These are phyloP conservation scores for Petrocephalus schoutedeni DNA, from an alignment of 2,797 vertebrate species.

Conservation along the genomic window DNA sequence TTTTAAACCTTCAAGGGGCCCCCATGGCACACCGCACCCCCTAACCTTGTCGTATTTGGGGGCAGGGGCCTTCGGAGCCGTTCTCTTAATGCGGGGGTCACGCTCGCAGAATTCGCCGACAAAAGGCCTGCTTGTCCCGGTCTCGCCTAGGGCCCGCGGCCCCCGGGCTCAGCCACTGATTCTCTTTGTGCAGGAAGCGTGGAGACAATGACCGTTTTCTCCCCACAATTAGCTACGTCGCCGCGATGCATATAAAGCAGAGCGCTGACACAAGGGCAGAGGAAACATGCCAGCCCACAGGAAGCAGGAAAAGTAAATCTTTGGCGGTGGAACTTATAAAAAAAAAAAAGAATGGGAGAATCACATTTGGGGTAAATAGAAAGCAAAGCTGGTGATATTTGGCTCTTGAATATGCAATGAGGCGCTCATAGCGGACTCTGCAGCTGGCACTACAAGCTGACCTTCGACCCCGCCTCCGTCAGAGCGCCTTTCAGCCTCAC, in stretches of 20 bases:
- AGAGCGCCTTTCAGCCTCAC: slow-evolving; percentile 62
- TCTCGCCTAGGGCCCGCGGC: slow-evolving; percentile 49
- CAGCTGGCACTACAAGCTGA: slow-evolving; percentile 81
- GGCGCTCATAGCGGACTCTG: slow-evolving; percentile 62
- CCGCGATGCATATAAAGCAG: slow-evolving; percentile 64
- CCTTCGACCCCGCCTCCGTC: slow-evolving; percentile 66
- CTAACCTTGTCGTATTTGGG: slow-evolving; percentile 66
- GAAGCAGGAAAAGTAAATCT: not conserved
- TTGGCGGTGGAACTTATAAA: not conserved
- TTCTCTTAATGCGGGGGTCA: slow-evolving; percentile 55
- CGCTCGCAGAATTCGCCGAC: slow-evolving; percentile 49
- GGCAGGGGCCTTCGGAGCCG: slow-evolving; percentile 20
- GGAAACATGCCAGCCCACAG: slow-evolving; percentile 6
- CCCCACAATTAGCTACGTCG: slow-evolving; percentile 57
- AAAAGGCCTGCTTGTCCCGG: slow-evolving; percentile 54
- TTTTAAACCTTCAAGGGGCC: slow-evolving; percentile 50
- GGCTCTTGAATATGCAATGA: slow-evolving; percentile 55
- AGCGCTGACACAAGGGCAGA: slow-evolving; percentile 33
- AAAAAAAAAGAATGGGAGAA: not conserved
- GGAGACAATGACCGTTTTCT: slow-evolving; percentile 60
- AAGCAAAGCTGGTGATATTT: not conserved
- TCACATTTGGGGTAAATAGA: not conserved
- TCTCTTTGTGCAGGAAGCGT: slow-evolving; percentile 58
- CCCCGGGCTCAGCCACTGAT: slow-evolving; percentile 54
- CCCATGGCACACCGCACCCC: slow-evolving; percentile 53